These are phyloP conservation scores for Gari tellinella DNA, from an alignment of 2,888 invertebrate species.

Conservation along the genomic window DNA sequence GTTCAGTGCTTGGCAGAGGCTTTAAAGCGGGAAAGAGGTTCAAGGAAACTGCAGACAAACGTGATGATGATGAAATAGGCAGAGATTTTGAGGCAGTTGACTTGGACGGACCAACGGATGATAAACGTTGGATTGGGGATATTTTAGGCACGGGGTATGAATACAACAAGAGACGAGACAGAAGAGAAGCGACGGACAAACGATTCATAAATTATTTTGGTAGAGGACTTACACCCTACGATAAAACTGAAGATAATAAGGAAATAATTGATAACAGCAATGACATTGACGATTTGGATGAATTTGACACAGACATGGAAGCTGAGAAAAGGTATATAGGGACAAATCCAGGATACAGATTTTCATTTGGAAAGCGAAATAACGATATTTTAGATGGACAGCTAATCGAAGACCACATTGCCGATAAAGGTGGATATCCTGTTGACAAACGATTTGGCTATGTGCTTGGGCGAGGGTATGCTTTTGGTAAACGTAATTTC, in stretches of 20 bases:
- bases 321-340: slow-evolving; percentile 19
- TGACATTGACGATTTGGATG: not conserved
- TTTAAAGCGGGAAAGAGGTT: slow-evolving; percentile 2
- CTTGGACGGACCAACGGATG: slow-evolving; percentile 17
- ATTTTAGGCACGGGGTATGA: slow-evolving; percentile 18
- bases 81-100: slow-evolving; percentile 29
- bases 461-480: slow-evolving; percentile 41
- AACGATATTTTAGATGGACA: not conserved
- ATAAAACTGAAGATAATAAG: not conserved
- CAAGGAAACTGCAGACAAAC: not conserved
- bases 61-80: slow-evolving; percentile 10
- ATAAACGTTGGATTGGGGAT: slow-evolving; percentile 29
- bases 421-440: not conserved
- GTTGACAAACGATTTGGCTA: slow-evolving; percentile 24
- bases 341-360: slow-evolving; percentile 17
- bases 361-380: slow-evolving; percentile 28
- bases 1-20: slow-evolving; percentile 10
- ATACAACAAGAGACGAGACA: slow-evolving; percentile 20
- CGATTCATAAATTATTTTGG: slow-evolving; percentile 30
- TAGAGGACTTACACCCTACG: slow-evolving; percentile 12
- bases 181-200: slow-evolving; percentile 13
- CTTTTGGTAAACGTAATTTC: slow-evolving; percentile 37
- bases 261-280: not conserved
- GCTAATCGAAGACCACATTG: too few relatives aligned
- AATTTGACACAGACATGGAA: not conserved